Evolutionary conservation across 2,888 invertebrate genomes (phyloP), one percentile per base, ranked within the genome.

Genomic region (Hydriomena furcata): DNA sequence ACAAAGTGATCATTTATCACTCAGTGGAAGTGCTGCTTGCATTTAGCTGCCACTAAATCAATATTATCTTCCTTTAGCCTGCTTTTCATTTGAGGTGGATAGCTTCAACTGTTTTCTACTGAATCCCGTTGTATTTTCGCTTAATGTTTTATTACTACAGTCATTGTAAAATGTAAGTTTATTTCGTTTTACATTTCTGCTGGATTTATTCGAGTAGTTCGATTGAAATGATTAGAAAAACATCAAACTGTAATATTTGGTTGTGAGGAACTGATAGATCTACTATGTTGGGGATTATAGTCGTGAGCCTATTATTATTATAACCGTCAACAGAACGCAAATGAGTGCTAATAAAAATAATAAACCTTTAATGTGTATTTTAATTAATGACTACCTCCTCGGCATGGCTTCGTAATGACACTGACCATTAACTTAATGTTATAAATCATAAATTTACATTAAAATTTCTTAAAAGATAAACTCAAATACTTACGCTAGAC

Each of bases 31-130:
- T 44, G 41, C 31, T 30, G 32, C 8, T 36, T 24, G 36, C 27
- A 45, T 41, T 37, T 44, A 41, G 28, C 40, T 31, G 35, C 20
- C 35, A 46, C 34, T 54, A 46, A 50, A 54, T 50, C 54, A 54
- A 38, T 38, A 13, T 46, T 50, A 50, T 50, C 49, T 50, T 36
- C 31, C 27, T 37, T 23, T 31, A 45, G 24, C 34, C 43, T 43
- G 38, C 8, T 34, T 44, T 37, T 44, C 13, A 24, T 35, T 40
- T 28, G 12, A 20, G 30, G 11, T 41, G 34, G 25, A 24, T 50
- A n/a, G n/a, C n/a, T 37, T 37, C 11, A 35, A 28, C 30, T 24
- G 40, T 35, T 44, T 44, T 40, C 44, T 40, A 34, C 40, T 44
- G 12, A 30, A 40, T 44, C n/a, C 37, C 10, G 45, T 45, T 37